Evolutionary conservation across 2,113 vertebrate genomes (phyloP).

Genomic region (Boulengeromyrus knoepffleri): DNA sequence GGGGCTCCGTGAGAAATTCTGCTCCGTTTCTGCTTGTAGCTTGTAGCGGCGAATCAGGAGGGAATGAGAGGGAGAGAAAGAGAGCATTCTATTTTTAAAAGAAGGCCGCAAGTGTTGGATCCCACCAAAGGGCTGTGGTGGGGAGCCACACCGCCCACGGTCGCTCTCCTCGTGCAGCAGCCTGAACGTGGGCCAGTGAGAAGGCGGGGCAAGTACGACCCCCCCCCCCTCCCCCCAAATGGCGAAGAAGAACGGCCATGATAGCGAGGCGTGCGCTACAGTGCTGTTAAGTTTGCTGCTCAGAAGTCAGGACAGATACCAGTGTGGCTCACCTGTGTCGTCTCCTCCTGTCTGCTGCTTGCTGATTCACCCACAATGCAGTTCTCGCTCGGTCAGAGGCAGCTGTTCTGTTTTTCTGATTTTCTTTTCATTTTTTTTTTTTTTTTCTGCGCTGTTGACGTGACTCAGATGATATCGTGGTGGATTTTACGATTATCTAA

Average conservation of each 20-base stretch:
- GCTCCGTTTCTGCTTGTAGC: background rate
- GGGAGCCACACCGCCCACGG: conserved; percentile 19
- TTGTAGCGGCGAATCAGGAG: background rate
- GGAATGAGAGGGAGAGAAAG: background rate
- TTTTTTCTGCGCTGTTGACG: background rate
- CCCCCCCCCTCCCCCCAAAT: background rate
- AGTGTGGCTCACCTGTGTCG: background rate
- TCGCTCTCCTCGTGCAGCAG: background rate
- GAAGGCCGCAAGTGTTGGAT: conserved; percentile 2
- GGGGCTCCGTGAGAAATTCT: background rate
- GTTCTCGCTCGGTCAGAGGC: background rate
- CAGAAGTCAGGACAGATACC: background rate
- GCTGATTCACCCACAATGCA: background rate
- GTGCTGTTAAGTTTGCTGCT: background rate
- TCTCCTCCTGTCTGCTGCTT: background rate
- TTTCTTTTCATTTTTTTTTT: background rate
- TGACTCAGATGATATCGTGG: background rate
- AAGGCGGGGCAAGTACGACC: background rate
- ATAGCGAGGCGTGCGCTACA: background rate
- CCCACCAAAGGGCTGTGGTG: background rate
- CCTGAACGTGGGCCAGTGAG: conserved; percentile 9
- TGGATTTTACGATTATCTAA: background rate
- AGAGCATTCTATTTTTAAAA: background rate
- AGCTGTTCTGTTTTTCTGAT: background rate
- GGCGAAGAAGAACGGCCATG: background rate